Evolutionary conservation across 2,113 vertebrate genomes (phyloP).

Genomic region (Proterorhinus semilunaris): DNA sequence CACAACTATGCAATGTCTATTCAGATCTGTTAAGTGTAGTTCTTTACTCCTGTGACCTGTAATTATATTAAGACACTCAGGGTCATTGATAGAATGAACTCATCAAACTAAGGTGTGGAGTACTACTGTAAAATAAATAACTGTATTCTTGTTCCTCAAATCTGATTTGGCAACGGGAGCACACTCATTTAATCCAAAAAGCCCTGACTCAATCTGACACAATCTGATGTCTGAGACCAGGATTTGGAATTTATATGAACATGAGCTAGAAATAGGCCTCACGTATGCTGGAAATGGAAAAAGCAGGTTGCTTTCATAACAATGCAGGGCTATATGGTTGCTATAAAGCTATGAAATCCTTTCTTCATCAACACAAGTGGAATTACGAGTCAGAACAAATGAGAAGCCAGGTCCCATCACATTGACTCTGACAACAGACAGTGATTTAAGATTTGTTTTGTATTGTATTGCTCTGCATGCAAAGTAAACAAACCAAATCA

Average conservation of each 20-base stretch:
- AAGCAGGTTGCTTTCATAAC: constrained; percentile 25
- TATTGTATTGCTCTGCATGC: neutral
- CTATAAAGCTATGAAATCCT: neutral
- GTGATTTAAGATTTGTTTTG: neutral
- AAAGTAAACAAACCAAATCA: neutral
- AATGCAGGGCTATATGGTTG: neutral
- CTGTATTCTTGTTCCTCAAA: constrained; percentile 2
- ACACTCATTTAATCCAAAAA: constrained; percentile 32
- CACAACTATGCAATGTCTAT: neutral
- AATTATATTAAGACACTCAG: neutral
- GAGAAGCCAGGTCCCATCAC: neutral
- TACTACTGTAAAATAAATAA: neutral
- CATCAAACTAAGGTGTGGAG: neutral
- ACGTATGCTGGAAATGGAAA: constrained; percentile 11
- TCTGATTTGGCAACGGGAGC: constrained; percentile 4
- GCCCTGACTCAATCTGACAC: constrained; percentile 29
- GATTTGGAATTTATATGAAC: constrained; percentile 55
- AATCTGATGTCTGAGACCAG: constrained; percentile 52
- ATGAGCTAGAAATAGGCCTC: constrained; percentile 50
- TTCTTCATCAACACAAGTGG: constrained; percentile 10
- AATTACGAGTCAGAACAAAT: constrained; percentile 22
- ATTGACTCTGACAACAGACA: neutral
- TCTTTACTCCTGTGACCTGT: too few species aligned
- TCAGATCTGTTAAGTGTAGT: neutral
- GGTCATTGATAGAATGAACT: neutral